Percentiles rank a stretch among this genome's conserved stretches.
Evolutionary conservation across 2,797 vertebrate genomes (phyloP).

Genomic region (Tenualosa thibaudeaui): DNA sequence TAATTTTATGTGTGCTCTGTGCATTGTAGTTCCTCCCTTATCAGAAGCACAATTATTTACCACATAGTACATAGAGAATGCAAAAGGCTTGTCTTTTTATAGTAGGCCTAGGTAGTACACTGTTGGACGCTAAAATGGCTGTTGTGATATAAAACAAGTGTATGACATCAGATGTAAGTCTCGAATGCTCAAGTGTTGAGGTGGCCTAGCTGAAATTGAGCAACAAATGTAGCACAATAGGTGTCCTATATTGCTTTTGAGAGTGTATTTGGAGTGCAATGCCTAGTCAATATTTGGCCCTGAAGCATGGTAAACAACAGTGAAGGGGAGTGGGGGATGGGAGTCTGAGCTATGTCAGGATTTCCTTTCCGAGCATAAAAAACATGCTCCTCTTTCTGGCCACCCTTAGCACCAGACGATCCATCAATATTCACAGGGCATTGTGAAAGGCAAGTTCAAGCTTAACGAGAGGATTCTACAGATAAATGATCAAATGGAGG

Average conservation of each 20-base stretch:
- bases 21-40: background rate
- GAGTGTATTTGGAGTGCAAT: background rate
- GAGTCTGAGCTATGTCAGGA: background rate
- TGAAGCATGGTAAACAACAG: background rate
- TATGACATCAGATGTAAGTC: background rate
- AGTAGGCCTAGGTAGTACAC: background rate
- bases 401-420: slow-evolving; percentile 39
- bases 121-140: background rate
- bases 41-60: background rate
- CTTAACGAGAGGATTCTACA: slow-evolving; percentile 62
- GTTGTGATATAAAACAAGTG: background rate
- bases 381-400: background rate
- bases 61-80: background rate
- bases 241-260: background rate
- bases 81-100: background rate
- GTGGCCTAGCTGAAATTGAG: background rate
- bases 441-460: slow-evolving; percentile 44
- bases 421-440: slow-evolving; percentile 66
- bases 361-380: background rate
- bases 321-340: slow-evolving; percentile 19
- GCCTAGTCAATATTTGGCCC: background rate
- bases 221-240: background rate
- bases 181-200: background rate
- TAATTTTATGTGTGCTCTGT: background rate
- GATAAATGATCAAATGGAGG: slow-evolving; percentile 68